phyloP scores from a whole-genome alignment of 1,140 invertebrate genomes.

The Drosophila nasuta region DNA sequence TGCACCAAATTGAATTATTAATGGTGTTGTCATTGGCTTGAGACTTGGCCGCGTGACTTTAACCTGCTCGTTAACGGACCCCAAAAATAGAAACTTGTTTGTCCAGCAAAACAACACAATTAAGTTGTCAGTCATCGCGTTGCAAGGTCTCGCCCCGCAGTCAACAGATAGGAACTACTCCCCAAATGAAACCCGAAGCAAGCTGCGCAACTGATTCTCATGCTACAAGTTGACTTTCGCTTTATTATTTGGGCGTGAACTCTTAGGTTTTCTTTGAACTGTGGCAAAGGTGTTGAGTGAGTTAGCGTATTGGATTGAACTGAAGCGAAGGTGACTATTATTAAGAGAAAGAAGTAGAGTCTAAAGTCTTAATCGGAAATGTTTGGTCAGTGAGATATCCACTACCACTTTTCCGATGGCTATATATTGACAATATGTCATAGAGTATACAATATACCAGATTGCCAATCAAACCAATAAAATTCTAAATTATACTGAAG shows the following conservation, averaged over 20 bases:
- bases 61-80: slow-evolving; percentile 44
- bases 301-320: too few species aligned
- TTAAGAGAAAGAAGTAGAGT: too few species aligned
- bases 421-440: too few species aligned
- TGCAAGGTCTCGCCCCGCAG: neutral
- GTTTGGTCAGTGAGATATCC: too few species aligned
- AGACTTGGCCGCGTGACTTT: slow-evolving; percentile 64
- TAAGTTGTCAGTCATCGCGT: slow-evolving; percentile 71
- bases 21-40: slow-evolving; percentile 76
- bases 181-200: slow-evolving; percentile 3
- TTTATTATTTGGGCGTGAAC: slow-evolving; percentile 31
- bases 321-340: too few species aligned
- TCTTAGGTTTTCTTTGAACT: neutral
- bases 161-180: slow-evolving; percentile 12
- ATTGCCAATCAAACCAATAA: too few species aligned
- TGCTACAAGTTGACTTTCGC: slow-evolving; percentile 1
- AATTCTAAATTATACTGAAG: too few species aligned
- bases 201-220: neutral
- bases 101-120: slow-evolving; percentile 62
- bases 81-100: slow-evolving; percentile 61
- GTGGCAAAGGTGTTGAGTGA: neutral
- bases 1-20: slow-evolving; percentile 77
- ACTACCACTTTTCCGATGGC: too few species aligned
- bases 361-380: too few species aligned
- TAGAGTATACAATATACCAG: too few species aligned